Base-by-base conservation (phyloP, 2,888 invertebrate genomes). In the Tetranychus piercei region DNA sequence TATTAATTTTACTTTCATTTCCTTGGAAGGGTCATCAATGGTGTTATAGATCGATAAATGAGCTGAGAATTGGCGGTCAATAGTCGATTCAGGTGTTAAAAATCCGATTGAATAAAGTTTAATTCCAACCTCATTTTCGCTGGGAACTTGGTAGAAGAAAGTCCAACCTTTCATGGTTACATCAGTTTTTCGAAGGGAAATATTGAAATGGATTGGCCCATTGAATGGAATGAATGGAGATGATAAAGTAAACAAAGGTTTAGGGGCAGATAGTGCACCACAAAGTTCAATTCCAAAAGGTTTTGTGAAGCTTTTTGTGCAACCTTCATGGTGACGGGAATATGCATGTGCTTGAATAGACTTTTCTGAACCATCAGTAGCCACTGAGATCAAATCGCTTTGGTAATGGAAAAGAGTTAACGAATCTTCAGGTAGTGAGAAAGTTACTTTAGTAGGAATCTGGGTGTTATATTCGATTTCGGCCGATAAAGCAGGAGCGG, bases 361-460 rank as follows among this genome's bases (percentile, higher is more conserved):
- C 23, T 71, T 18, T 18, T 71, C 71, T 71, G 34, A 34, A 55
- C 15, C 15, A 55, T 55, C 55, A 7, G 55, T 15, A 55, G 55
- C 4, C 2, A 55, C 15, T 55, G 55, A 55, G 15, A 55, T 55
- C 15, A 55, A 15, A 15, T 69, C 69, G 2, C 22, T 23, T n/a
- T 69, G 9, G 9, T 23, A 69, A 23, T 69, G 22, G 69, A 69
- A 69, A 44, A 76, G 66, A 2, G 64, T 66, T n/a, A 73, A 23
- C 43, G 23, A 55, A 7, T 73, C 44, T 69, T 76, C 44, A 1
- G 76, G 76, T 1, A 75, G 5, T 44, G 44, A 65, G 44, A 75
- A n/a, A 15, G 72, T 76, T 2, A 74, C n/a, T 7, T 71, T 66
- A 6, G 73, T n/a, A 18, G 64, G 44, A 15, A 73, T 45, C 3